Evolutionary conservation across 1,140 invertebrate genomes (phyloP).

Genomic region (Nylanderia fulva): DNA sequence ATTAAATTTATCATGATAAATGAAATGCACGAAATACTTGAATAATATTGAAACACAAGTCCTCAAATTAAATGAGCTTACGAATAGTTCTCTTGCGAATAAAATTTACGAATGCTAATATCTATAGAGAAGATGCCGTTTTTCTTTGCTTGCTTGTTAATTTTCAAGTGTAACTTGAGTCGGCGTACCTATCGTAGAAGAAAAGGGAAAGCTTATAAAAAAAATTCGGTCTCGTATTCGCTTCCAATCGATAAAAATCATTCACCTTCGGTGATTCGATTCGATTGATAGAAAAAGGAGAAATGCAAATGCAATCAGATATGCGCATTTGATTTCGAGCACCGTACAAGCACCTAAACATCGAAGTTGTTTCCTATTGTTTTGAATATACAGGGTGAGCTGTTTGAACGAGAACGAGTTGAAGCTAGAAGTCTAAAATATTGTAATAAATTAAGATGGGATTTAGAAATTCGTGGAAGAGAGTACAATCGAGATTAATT

Average conservation of each 20-base stretch:
- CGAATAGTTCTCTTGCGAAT: not conserved
- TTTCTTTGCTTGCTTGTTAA: not conserved
- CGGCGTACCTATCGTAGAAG: constrained; percentile 7
- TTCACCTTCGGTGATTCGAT: not conserved
- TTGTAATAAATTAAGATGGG: not conserved
- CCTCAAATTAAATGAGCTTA: not conserved
- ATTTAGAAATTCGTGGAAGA: not conserved
- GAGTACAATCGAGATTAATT: not conserved
- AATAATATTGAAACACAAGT: not conserved
- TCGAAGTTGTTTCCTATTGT: constrained; percentile 50
- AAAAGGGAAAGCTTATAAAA: not conserved
- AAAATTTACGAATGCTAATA: not conserved
- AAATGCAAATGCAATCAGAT: constrained; percentile 17
- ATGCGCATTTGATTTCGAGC: constrained; percentile 28
- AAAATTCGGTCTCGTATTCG: constrained; percentile 26
- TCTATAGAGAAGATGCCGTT: constrained; percentile 11
- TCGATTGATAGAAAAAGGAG: not conserved
- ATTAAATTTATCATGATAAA: not conserved
- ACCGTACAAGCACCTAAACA: constrained; percentile 44
- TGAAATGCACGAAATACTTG: not conserved
- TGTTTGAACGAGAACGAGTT: constrained; percentile 45
- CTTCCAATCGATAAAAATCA: not conserved
- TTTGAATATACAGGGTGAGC: constrained; percentile 37
- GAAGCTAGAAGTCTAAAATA: not conserved
- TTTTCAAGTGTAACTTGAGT: constrained; percentile 10